These are phyloP conservation scores for Agapornis canus DNA, from an alignment of 2,797 vertebrate species.

Conservation along the genomic window DNA sequence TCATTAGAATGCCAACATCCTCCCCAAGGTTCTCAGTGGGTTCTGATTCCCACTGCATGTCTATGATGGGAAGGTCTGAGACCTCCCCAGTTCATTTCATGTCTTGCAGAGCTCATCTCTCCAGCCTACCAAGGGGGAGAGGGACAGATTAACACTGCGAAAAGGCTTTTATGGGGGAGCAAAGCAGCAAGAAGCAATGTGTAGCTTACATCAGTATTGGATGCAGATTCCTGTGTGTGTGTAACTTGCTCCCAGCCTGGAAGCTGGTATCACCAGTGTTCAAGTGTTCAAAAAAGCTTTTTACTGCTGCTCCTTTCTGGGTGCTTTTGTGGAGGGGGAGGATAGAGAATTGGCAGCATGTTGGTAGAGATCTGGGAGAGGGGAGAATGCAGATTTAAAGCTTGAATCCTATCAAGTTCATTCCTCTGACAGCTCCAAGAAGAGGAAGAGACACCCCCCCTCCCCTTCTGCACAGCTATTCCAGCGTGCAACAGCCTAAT, in stretches of 20 bases:
- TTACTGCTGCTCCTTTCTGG: not conserved
- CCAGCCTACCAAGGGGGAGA: not conserved
- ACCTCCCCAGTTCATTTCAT: not conserved
- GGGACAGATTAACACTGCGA: not conserved
- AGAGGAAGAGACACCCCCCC: not conserved
- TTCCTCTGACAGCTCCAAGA: not conserved
- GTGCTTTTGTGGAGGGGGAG: not conserved
- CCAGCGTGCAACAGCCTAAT: not conserved
- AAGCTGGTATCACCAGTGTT: not conserved
- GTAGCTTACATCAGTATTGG: not conserved
- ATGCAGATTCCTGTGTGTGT: not conserved
- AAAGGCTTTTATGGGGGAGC: not conserved
- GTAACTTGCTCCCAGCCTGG: not conserved
- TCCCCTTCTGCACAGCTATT: not conserved
- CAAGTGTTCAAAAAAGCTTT: not conserved
- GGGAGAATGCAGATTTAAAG: not conserved
- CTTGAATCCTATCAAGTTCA: not conserved
- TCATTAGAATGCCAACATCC: not conserved
- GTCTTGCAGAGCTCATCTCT: not conserved
- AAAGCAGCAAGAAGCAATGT: not conserved
- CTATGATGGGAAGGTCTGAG: not conserved
- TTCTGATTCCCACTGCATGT: rapidly evolving
- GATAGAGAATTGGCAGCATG: not conserved
- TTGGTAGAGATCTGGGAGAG: not conserved
- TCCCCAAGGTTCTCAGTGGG: not conserved